Evolutionary conservation across 2,888 invertebrate species (phyloP).

Genomic region (Zygogramma bicolorata): DNA sequence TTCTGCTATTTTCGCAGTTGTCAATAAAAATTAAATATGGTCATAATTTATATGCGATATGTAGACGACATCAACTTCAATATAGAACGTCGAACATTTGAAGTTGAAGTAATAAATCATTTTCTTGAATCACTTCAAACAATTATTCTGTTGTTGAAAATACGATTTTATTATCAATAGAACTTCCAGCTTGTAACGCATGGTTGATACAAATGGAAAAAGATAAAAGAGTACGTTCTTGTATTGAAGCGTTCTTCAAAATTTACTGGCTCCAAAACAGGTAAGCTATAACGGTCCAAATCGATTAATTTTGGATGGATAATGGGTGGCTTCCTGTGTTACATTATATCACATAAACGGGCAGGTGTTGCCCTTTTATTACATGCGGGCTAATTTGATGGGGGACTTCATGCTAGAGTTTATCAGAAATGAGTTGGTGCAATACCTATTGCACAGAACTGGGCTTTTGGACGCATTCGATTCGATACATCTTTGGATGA

Average conservation of each 20-base stretch:
- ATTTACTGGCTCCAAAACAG: neutral
- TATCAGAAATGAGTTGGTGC: neutral
- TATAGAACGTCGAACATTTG: too few relatives aligned
- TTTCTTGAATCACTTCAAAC: too few relatives aligned
- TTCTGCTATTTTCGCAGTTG: too few relatives aligned
- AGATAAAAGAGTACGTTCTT: neutral
- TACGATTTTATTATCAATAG: too few relatives aligned
- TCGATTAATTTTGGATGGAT: neutral
- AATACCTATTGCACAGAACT: neutral
- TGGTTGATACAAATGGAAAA: too few relatives aligned
- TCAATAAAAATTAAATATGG: too few relatives aligned
- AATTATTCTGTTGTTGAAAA: too few relatives aligned
- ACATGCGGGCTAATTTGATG: slow-evolving; percentile 23
- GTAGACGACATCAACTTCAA: too few relatives aligned
- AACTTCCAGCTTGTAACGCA: too few relatives aligned
- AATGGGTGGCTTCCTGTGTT: neutral
- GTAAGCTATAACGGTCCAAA: neutral
- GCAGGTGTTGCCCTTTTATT: slow-evolving; percentile 33
- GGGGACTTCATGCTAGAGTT: neutral
- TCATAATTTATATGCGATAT: too few relatives aligned
- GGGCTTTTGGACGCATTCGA: neutral
- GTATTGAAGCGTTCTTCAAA: neutral
- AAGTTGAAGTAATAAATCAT: too few relatives aligned
- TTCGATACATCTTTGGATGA: neutral
- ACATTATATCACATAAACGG: slow-evolving; percentile 19